A percentile compares a stretch with the other conserved stretches of the same genome.
phyloP scores from a whole-genome alignment of 2,113 vertebrate genomes.

The Hemichromis elongatus region DNA sequence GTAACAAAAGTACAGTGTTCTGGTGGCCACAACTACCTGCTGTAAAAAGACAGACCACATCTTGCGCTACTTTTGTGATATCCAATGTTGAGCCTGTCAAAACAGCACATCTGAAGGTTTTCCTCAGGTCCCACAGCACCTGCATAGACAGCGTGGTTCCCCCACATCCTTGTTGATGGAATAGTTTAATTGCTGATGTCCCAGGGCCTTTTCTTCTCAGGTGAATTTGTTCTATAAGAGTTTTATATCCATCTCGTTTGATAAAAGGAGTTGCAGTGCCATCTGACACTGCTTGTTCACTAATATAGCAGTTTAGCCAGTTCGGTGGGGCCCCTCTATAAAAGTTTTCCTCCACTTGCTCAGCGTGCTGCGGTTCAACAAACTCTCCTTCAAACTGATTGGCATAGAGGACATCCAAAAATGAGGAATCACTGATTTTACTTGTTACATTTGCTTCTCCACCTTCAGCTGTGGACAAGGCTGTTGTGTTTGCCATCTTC shows the following conservation, averaged over 20 bases:
- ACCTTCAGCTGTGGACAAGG: not conserved
- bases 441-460: too few relatives aligned
- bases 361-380: accelerated
- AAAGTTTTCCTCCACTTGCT: not conserved
- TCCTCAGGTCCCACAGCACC: slow-evolving; percentile 44
- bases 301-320: slow-evolving; percentile 53
- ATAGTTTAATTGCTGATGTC: slow-evolving; percentile 2
- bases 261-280: not conserved
- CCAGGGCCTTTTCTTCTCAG: not conserved
- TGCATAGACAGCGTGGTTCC: slow-evolving; percentile 60
- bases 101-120: slow-evolving; percentile 30
- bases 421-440: not conserved
- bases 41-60: slow-evolving; percentile 36
- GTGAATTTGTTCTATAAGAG: not conserved
- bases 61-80: not conserved
- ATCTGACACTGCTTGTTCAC: not conserved
- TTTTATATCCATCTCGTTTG: slow-evolving; percentile 25
- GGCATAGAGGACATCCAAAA: not conserved
- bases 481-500: not conserved
- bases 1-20: slow-evolving; percentile 53
- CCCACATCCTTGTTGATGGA: slow-evolving; percentile 49
- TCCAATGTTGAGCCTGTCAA: not conserved
- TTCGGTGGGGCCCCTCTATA: slow-evolving; percentile 47
- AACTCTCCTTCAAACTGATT: not conserved
- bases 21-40: not conserved